Conservation (phyloP, 2,113 vertebrate genomes). For the Chionis minor region DNA sequence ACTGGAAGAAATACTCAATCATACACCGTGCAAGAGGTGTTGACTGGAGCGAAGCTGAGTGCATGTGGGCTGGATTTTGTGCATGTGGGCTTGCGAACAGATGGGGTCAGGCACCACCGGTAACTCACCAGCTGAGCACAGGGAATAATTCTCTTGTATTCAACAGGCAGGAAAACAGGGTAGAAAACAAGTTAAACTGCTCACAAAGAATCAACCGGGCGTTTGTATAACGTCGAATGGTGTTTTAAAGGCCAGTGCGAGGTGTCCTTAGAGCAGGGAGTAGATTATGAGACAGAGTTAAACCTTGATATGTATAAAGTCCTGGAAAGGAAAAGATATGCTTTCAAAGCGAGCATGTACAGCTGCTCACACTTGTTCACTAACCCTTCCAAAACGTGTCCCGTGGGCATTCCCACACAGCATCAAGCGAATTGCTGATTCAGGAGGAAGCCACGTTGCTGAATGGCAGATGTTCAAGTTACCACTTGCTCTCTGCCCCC, state of each 20-base stretch:
- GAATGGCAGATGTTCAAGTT: background rate
- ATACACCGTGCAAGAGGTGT: background rate
- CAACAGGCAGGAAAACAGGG: background rate
- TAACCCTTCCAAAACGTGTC: background rate
- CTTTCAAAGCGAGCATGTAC: background rate
- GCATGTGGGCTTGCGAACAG: background rate
- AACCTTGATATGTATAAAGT: background rate
- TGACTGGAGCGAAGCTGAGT: background rate
- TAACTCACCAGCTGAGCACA: background rate
- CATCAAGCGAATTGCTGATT: background rate
- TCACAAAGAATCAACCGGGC: background rate
- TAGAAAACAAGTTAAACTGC: background rate
- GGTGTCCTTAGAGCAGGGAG: background rate
- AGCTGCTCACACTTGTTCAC: slow-evolving; percentile 10
- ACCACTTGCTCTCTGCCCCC: background rate
- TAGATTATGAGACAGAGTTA: background rate
- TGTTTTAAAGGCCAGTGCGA: background rate
- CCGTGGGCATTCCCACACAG: slow-evolving; percentile 6
- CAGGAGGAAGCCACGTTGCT: background rate
- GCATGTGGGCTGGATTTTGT: background rate
- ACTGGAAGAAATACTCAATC: background rate
- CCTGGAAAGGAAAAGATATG: background rate
- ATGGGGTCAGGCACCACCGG: background rate
- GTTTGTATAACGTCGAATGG: background rate
- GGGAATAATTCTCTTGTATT: background rate